Base-by-base conservation (phyloP, 2,113 vertebrate genomes). In the Seriola rivoliana region DNA sequence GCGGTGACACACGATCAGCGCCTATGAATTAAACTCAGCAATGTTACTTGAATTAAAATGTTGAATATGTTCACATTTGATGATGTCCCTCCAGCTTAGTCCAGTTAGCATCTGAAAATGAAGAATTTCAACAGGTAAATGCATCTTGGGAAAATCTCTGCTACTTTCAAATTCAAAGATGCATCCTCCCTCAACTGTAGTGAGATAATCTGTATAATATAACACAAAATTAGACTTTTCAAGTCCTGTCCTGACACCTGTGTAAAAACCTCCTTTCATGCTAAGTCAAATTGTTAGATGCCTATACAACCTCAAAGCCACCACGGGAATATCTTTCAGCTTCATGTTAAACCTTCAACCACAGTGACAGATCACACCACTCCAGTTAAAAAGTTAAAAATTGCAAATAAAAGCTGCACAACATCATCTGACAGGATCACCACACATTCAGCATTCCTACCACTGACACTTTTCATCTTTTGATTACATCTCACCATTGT, bases 251-350 rank as follows among this genome's bases (percentile, higher is more conserved):
- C 64, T 14, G 48, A 58, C 19, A 23, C 50, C 6, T 66, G 13
- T 36, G 32, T 13, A 72, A 32, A 71, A 71, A 25, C 38, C n/a
- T 52, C 11, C 16, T 16, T 52, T 23, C 38, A 62, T 17, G 64
- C 25, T 25, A 25, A 25, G 25, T 55, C 13, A 48, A 67, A 25
- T 2, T 44, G 21, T 57, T 72, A 57, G 58, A 81, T n/a, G 54
- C 32, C 58, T 48, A 52, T 25, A 32, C 66, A 82, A 68, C 5
- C 0, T 5, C 58, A 81, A 58, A n/a, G 48, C 55, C 64, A 23
- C 21, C 79, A 77, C 42, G 68, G 76, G 57, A 81, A 81, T 67
- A n/a, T n/a, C n/a, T n/a, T n/a, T n/a, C n/a, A n/a, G n/a, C n/a
- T n/a, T n/a, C n/a, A n/a, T n/a, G 21, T 48, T 74, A 66, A 59